These are phyloP conservation scores for Erebia palarica DNA, from an alignment of 2,888 invertebrate species.

Conservation along the genomic window DNA sequence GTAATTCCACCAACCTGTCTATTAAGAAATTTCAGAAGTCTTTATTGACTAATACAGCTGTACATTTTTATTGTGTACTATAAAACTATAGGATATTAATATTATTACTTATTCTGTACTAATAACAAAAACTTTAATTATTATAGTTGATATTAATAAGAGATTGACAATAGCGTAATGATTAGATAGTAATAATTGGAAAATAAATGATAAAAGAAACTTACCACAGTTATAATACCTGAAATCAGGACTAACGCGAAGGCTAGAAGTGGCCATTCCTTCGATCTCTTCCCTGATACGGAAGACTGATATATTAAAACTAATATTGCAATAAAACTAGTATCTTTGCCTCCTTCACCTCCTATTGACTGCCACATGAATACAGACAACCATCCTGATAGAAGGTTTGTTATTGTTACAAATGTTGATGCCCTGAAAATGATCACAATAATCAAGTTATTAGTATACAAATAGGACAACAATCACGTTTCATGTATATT, in stretches of 20 bases:
- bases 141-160: too few species aligned
- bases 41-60: too few species aligned
- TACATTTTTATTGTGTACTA: too few species aligned
- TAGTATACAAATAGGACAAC: neutral
- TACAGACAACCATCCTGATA: slow-evolving; percentile 82
- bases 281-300: slow-evolving; percentile 67
- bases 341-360: slow-evolving; percentile 66
- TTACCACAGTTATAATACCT: slow-evolving; percentile 85
- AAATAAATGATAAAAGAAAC: slow-evolving; percentile 41
- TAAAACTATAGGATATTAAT: too few species aligned
- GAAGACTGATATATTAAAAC: slow-evolving; percentile 84
- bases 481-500: neutral
- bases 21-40: too few species aligned
- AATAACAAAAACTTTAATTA: too few species aligned
- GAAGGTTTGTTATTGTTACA: slow-evolving; percentile 79
- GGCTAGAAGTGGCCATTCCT: slow-evolving; percentile 82
- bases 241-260: slow-evolving; percentile 81
- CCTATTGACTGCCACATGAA: slow-evolving; percentile 79
- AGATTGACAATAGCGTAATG: too few species aligned
- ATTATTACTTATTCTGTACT: too few species aligned
- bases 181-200: too few species aligned
- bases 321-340: slow-evolving; percentile 82
- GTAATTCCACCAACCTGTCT: too few species aligned
- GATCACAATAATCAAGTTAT: neutral
- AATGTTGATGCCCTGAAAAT: slow-evolving; percentile 83